Evolutionary conservation across 2,113 vertebrate genomes (phyloP), one percentile per base, ranked within the genome.

Genomic region (Chamaetylas fuelleborni): DNA sequence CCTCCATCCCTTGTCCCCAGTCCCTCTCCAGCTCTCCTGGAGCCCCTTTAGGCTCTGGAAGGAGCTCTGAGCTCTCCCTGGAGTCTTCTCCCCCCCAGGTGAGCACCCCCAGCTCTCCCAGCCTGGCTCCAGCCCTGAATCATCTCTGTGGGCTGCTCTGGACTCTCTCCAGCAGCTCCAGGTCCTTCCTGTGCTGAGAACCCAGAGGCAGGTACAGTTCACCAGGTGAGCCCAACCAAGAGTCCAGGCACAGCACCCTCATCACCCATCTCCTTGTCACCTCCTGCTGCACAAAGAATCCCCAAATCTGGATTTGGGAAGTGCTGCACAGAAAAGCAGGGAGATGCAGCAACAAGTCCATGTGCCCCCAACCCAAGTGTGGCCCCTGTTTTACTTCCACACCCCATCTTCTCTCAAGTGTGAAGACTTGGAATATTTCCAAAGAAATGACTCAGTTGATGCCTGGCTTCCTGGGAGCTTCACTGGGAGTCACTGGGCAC

Each of bases 311-410:
- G 12, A 7, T 64, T 69, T 69, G 31, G 54, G n/a, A 58, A 33
- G 25, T 0, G 8, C 5, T 47, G 16, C 58, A 2, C 12, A 10
- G 15, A 4, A 45, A 33, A 45, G 14, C 16, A 36, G 18, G 48
- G 43, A 82, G 33, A 17, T 3, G 7, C 24, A 80, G 14, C 9
- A 48, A 33, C 0, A 1, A 0, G 6, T 23, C 10, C 36, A 7
- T 15, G 25, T 29, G 19, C 19, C 11, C 14, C n/a, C 16, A 67
- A 0, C 14, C 19, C 45, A 58, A 61, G 19, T 0, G 7, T 1
- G 36, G 12, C 13, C 14, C 34, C 34, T 48, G 7, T 45, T 62
- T 50, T 22, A 33, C 5, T 82, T 36, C 36, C 48, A 53, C 17
- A 23, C 8, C 28, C 6, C 8, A 1, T 31, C 65, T 50, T 82